Evolutionary conservation across 2,113 vertebrate genomes (phyloP), one percentile per base, ranked within the genome.

Genomic region (Okapia johnstoni): DNA sequence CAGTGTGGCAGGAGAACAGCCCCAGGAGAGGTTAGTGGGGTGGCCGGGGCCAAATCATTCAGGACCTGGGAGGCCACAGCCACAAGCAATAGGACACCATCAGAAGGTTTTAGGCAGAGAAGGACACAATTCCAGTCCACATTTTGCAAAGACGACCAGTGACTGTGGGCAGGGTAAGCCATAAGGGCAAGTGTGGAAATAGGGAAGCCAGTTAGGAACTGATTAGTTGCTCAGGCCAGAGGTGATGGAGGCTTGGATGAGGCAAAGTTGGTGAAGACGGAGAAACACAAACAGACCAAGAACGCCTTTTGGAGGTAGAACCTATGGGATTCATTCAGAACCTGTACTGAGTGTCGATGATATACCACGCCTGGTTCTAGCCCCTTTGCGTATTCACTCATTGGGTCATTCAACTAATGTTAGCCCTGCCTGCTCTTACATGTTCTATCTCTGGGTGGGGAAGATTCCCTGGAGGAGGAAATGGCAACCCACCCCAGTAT

Each of bases 11-110:
- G 52, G 52, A 19, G 54, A 63, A 36, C 30, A 28, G 25, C 46
- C 21, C 57, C 8, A 10, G 83, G 86, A 83, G 50, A 61, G 12
- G 58, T 66, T 13, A 30, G 2, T 14, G 54, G 23, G 55, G 7
- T 9, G 11, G 6, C 10, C 0, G 0, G 25, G 48, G 40, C 8
- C 54, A 40, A 25, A 73, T 40, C 66, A 25, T 21, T 73, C 66
- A 25, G 66, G 36, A 73, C 36, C 36, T 73, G 36, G 36, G 66
- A 73, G 66, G 19, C 21, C 66, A 40, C 66, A 73, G 66, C 66
- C 66, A 25, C 2, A 40, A 73, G 66, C 19, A 40, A 73, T 73
- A 21, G 10, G n/a, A 25, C 0, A 2, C 10, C 66, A 25, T 25
- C 77, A 52, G 54, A 43, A 73, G 40, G 60, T 46, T 58, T 54